Evolutionary conservation across 92 coral and sea anemone genomes (phyloP).

Genomic region (Porites lobata): DNA sequence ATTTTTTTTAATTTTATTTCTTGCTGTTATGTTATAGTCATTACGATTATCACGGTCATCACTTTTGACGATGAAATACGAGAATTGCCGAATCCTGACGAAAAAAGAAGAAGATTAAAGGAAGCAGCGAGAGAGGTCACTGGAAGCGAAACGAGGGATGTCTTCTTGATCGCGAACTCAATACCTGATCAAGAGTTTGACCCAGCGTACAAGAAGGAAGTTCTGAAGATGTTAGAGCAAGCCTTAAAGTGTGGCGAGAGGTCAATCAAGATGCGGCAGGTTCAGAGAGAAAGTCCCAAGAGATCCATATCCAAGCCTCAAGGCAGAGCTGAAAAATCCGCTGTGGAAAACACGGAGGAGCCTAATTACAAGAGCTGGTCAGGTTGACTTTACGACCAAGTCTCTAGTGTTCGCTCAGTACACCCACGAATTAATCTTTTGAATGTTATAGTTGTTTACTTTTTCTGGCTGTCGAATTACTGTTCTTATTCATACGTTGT

Average conservation of each 20-base stretch:
- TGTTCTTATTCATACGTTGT: too few species aligned
- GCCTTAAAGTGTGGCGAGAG: conserved; percentile 31
- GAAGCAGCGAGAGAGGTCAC: conserved; percentile 21
- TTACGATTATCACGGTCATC: conserved; percentile 18
- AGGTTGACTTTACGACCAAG: too few species aligned
- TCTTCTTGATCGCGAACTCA: conserved; percentile 23
- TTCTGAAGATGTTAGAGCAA: conserved; percentile 6
- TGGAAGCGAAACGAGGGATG: conserved; percentile 8
- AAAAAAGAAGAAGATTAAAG: background rate
- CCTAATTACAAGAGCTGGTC: too few species aligned
- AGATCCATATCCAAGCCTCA: too few species aligned
- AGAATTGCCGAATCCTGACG: background rate
- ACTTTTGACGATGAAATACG: conserved; percentile 31
- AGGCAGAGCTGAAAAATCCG: too few species aligned
- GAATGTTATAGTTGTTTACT: too few species aligned
- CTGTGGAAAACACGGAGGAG: too few species aligned
- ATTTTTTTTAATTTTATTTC: too few species aligned
- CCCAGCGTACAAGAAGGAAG: conserved; percentile 11
- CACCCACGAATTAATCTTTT: too few species aligned
- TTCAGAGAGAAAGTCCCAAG: conserved; percentile 11
- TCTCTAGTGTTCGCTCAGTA: too few species aligned
- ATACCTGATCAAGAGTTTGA: background rate
- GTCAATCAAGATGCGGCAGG: conserved; percentile 22
- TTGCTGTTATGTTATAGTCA: background rate
- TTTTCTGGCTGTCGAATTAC: too few species aligned